These are phyloP conservation scores for Eumacrocentrus americanus DNA, from an alignment of 2,888 invertebrate species.

Conservation along the genomic window DNA sequence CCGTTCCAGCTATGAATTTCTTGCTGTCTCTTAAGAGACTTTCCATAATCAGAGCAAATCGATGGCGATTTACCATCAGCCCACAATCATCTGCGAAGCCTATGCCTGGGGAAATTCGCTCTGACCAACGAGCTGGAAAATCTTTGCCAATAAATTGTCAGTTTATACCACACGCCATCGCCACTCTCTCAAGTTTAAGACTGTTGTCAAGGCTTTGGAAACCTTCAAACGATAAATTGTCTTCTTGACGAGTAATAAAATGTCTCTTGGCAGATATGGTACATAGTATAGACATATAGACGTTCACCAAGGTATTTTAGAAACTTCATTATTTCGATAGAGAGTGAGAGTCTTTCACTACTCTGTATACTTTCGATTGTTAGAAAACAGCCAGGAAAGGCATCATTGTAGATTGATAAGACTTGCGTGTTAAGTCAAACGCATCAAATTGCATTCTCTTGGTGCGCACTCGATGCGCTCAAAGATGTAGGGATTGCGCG, in stretches of 20 bases:
- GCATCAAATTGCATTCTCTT: slow-evolving; percentile 19
- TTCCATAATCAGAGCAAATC: slow-evolving; percentile 42
- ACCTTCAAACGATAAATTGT: no score
- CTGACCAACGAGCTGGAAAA: slow-evolving; percentile 38
- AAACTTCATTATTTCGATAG: slow-evolving; percentile 42
- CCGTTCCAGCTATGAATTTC: slow-evolving; percentile 21
- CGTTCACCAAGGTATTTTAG: slow-evolving; percentile 36
- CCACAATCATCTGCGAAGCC: no score
- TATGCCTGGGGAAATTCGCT: slow-evolving; percentile 10
- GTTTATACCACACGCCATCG: no score
- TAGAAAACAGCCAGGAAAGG: slow-evolving; percentile 37
- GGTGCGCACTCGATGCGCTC: not conserved
- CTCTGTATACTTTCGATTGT: slow-evolving; percentile 55
- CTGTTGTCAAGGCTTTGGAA: slow-evolving; percentile 14
- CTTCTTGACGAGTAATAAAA: no score
- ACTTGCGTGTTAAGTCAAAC: slow-evolving; percentile 21
- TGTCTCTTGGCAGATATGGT: slow-evolving; percentile 1
- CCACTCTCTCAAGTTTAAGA: slow-evolving; percentile 10
- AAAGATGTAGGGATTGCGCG: slow-evolving; percentile 8
- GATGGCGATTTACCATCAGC: slow-evolving; percentile 35
- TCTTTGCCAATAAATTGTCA: slow-evolving; percentile 16
- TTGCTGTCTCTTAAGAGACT: slow-evolving; percentile 21
- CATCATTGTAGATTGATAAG: slow-evolving; percentile 12
- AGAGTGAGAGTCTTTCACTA: slow-evolving; percentile 50
- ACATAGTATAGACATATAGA: slow-evolving; percentile 6